A percentile compares a stretch with the other conserved stretches of the same genome.
phyloP scores from a whole-genome alignment of 2,113 vertebrate genomes.

The Actenoides lindsayi region DNA sequence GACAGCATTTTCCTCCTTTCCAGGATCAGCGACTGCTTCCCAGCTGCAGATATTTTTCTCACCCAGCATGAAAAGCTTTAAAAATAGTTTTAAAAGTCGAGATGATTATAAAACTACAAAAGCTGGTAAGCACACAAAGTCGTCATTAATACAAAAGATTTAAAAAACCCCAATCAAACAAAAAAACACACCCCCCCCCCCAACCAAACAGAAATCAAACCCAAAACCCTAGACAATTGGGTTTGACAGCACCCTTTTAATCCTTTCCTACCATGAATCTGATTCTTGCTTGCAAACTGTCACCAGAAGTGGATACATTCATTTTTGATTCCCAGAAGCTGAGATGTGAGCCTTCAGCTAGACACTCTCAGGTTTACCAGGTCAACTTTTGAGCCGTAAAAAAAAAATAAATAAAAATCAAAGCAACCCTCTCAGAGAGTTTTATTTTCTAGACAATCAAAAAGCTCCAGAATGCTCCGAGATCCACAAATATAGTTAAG shows the following conservation, averaged over 20 bases:
- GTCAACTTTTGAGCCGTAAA: neutral
- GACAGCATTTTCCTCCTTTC: neutral
- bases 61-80: neutral
- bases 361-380: neutral
- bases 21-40: neutral
- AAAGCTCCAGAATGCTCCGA: constrained; percentile 44
- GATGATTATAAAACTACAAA: neutral
- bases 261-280: neutral
- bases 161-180: neutral
- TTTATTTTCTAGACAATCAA: constrained; percentile 60
- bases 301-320: neutral
- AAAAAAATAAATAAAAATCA: neutral
- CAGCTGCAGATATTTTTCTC: neutral
- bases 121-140: neutral
- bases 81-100: neutral
- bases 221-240: neutral
- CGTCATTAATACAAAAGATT: neutral
- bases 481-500: constrained; percentile 30
- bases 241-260: neutral
- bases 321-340: neutral
- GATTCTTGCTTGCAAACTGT: neutral
- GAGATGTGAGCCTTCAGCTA: neutral
- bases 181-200: too few species aligned
- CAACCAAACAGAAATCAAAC: neutral
- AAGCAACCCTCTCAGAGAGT: constrained; percentile 44